These are phyloP conservation scores for Macroglossus sobrinus DNA, from an alignment of 2,113 vertebrate species.

Conservation along the genomic window DNA sequence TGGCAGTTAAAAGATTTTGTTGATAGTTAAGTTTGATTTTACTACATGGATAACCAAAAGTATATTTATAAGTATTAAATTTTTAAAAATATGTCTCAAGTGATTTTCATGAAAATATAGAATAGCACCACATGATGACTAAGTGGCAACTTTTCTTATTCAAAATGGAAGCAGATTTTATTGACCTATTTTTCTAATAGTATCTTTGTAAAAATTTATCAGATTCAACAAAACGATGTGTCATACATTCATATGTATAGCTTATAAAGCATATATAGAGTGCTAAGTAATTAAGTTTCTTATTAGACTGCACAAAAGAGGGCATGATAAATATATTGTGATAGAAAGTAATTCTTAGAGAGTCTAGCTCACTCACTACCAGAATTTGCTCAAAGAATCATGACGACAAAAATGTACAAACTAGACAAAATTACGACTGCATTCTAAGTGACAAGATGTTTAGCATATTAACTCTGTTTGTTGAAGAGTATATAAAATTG, in stretches of 20 bases:
- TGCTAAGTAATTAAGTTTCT: neutral
- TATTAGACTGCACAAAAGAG: neutral
- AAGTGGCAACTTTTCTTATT: neutral
- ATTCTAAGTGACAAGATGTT: neutral
- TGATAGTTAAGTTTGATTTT: conserved; percentile 3
- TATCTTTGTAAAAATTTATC: neutral
- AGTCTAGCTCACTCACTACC: neutral
- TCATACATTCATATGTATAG: neutral
- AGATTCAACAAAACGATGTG: neutral
- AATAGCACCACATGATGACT: neutral
- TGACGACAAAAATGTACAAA: neutral
- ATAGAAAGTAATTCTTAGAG: neutral
- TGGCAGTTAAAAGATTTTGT: neutral
- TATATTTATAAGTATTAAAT: neutral
- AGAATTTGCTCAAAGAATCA: neutral
- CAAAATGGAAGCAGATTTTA: neutral
- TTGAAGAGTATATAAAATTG: neutral
- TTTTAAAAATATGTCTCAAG: neutral
- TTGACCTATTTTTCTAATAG: neutral
- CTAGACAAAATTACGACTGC: neutral
- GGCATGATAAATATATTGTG: neutral
- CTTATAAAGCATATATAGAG: neutral
- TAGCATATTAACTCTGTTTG: neutral
- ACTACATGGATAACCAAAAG: neutral
- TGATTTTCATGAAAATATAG: neutral